phyloP scores from a whole-genome alignment of 2,888 invertebrate genomes.

The Timandra comae region DNA sequence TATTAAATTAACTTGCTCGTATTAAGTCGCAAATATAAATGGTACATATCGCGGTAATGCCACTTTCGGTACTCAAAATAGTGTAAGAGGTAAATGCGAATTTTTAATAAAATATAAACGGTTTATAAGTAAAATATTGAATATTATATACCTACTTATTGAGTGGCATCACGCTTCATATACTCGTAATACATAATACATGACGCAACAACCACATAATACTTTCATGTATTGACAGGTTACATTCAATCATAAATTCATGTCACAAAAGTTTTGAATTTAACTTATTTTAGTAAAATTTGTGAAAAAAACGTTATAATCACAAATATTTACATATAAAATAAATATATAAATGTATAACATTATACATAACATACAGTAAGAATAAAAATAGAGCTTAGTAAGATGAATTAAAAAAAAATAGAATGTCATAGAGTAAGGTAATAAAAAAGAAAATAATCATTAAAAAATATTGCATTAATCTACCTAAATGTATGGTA shows the following conservation, averaged over 20 bases:
- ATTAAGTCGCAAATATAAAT: slow-evolving; percentile 28
- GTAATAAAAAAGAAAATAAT: slow-evolving; percentile 62
- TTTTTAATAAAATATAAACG: slow-evolving; percentile 25
- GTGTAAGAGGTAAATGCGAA: slow-evolving; percentile 31
- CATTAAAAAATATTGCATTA: slow-evolving; percentile 61
- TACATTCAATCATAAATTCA: slow-evolving; percentile 26
- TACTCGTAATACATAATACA: no score
- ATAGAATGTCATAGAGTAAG: slow-evolving; percentile 66
- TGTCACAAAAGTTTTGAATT: slow-evolving; percentile 40
- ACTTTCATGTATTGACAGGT: no score
- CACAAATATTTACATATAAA: slow-evolving; percentile 69
- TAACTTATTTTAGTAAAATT: no score
- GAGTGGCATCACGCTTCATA: slow-evolving; percentile 3
- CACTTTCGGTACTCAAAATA: slow-evolving; percentile 39
- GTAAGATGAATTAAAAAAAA: slow-evolving; percentile 64
- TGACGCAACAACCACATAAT: no score
- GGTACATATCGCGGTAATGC: slow-evolving; percentile 49
- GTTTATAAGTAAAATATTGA: slow-evolving; percentile 13
- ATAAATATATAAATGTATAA: slow-evolving; percentile 68
- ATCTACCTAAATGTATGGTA: slow-evolving; percentile 60
- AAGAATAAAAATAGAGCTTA: slow-evolving; percentile 74
- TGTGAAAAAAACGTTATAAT: slow-evolving; percentile 42
- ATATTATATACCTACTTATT: not conserved
- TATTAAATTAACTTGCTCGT: slow-evolving; percentile 18
- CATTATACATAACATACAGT: slow-evolving; percentile 66